Evolutionary conservation across 2,113 vertebrate genomes (phyloP).

Genomic region (Lanius collurio): DNA sequence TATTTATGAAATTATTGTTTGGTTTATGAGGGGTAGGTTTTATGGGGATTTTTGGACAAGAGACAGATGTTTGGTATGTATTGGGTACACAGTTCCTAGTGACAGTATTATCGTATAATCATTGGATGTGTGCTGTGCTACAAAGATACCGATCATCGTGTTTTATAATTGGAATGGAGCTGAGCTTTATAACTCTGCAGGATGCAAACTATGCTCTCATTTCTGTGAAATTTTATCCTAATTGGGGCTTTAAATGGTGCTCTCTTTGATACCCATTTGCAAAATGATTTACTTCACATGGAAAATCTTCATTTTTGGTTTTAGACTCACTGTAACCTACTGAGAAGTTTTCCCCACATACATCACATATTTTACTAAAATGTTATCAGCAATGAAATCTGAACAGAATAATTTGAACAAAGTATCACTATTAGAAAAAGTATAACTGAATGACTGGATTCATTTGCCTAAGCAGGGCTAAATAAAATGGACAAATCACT

Average conservation of each 20-base stretch:
- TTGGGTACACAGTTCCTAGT: not conserved
- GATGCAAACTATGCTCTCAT: conserved; percentile 18
- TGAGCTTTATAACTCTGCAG: conserved; percentile 37
- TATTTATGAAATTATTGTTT: not conserved
- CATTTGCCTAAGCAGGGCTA: conserved; percentile 22
- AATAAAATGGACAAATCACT: conserved; percentile 36
- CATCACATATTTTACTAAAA: not conserved
- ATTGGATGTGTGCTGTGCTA: not conserved
- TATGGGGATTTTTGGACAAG: not conserved
- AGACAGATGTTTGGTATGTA: not conserved
- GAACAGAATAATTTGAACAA: conserved; percentile 35
- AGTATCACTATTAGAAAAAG: conserved; percentile 20
- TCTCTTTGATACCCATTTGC: not conserved
- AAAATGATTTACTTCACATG: not conserved
- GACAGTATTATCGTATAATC: not conserved
- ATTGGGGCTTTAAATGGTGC: not conserved
- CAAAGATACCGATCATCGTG: not conserved
- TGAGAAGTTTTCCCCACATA: not conserved
- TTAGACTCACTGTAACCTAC: not conserved
- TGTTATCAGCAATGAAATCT: not conserved
- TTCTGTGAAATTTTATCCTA: conserved; percentile 16
- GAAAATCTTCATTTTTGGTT: not conserved
- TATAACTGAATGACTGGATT: conserved; percentile 11
- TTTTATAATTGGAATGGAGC: conserved; percentile 13
- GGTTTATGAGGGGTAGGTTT: not conserved